phyloP scores from a whole-genome alignment of 2,797 vertebrate species.

The Muraenolepis orangiensis region DNA sequence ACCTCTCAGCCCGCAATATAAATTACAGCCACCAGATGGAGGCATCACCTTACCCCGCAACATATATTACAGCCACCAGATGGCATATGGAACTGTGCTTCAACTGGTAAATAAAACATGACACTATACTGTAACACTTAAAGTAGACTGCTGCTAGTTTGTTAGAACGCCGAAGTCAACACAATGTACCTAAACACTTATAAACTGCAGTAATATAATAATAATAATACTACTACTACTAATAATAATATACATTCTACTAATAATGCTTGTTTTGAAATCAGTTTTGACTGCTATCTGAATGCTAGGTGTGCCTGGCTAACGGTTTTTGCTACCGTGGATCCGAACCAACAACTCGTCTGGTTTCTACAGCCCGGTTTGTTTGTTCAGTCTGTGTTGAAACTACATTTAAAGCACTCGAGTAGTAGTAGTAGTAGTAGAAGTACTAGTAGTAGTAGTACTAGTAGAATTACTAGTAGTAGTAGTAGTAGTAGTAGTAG shows the following conservation, averaged over 20 bases:
- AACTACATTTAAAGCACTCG: slow-evolving; percentile 25
- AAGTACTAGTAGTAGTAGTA: slow-evolving; percentile 10
- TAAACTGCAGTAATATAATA: no score
- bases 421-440: slow-evolving; percentile 23
- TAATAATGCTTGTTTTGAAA: slow-evolving; percentile 51
- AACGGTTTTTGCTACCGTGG: slow-evolving; percentile 25
- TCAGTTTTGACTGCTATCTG: slow-evolving; percentile 39
- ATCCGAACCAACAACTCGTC: slow-evolving; percentile 5
- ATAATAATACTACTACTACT: no score
- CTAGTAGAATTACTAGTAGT: no score
- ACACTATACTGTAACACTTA: background rate
- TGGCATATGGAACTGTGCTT: no score
- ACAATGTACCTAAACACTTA: no score
- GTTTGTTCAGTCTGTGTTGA: background rate
- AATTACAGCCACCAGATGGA: no score
- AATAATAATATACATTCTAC: no score
- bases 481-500: slow-evolving; percentile 24
- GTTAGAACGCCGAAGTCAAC: background rate
- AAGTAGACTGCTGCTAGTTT: no score
- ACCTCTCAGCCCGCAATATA: no score
- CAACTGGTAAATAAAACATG: slow-evolving; percentile 57
- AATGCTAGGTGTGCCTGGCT: slow-evolving; percentile 48
- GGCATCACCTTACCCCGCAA: no score
- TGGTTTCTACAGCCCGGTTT: background rate
- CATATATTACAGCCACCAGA: no score